Evolutionary conservation across 2,113 vertebrate species (phyloP), one percentile per base, ranked within the genome.

Genomic region (Candoia aspera): DNA sequence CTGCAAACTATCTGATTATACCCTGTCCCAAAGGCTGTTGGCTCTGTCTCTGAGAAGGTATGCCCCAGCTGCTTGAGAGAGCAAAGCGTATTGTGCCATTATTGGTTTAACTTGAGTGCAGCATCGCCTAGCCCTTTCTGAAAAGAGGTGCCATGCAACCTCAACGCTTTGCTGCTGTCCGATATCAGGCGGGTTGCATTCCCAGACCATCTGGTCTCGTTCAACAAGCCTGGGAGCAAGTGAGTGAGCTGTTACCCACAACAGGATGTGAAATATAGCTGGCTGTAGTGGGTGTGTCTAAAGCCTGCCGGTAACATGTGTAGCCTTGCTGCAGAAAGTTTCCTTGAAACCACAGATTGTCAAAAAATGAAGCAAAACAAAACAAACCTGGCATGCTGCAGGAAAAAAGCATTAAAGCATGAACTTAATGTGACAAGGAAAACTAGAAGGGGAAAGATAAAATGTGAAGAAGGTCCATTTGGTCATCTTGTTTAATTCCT

Each of bases 231-330:
- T 58, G 64, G 42, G 49, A 91, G 86, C 24, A 88, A 92, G 86
- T 64, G 57, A 3, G 49, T 17, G 6, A 49, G 9, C 54, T 13
- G 64, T 84, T 88, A 37, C 64, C 86, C 64, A 53, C 90, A 92
- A 92, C 55, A 92, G 91, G 86, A 88, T 92, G 86, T 84, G 64
- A 88, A 92, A 59, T 83, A 10, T 37, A 88, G 53, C 9, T 17
- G 13, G 62, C 24, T 68, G 26, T 85, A 68, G 85, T 87, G 23
- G 53, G 90, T 24, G 33, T 57, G 17, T 87, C 59, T 54, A 79
- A 55, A 37, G 29, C 8, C 73, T 87, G 85, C 33, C 17, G n/a
- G 60, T 55, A 24, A 87, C 60, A 57, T 29, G 53, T 73, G 53
- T 64, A 91, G 2, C 5, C 21, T 46, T 79, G 54, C 55, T 83